Conservation (phyloP, 2,888 invertebrate genomes). For the Chaetogeoica ovagalla region DNA sequence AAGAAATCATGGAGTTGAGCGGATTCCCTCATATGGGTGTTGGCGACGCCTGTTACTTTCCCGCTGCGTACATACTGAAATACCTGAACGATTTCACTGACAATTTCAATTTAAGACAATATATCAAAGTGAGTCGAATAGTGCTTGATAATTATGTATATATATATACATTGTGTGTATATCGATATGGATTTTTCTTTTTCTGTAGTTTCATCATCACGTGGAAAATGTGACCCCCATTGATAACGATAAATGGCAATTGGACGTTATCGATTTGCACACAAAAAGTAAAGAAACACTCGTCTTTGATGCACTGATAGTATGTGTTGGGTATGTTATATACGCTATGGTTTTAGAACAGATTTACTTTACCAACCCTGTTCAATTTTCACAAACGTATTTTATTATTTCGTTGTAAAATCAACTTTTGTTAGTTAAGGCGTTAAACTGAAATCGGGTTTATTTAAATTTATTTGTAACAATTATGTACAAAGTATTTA, state of each 20-base stretch:
- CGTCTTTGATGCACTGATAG: constrained; percentile 68
- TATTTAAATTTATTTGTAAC: too few species aligned
- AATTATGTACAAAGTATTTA: too few species aligned
- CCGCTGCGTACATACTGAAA: constrained; percentile 68
- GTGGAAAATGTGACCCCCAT: constrained; percentile 56
- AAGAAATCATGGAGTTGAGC: constrained; percentile 90
- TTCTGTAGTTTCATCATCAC: constrained; percentile 56
- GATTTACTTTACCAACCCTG: neutral
- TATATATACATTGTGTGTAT: neutral
- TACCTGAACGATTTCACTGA: constrained; percentile 72
- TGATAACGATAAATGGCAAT: constrained; percentile 61
- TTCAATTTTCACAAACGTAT: neutral
- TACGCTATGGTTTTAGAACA: neutral
- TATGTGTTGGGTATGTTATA: constrained; percentile 68
- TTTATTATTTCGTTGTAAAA: neutral
- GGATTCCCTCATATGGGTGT: constrained; percentile 78
- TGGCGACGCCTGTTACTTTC: constrained; percentile 67
- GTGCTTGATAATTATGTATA: neutral
- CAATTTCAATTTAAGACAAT: constrained; percentile 66
- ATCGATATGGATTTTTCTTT: neutral
- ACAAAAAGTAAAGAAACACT: constrained; percentile 60
- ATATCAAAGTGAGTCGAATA: constrained; percentile 66
- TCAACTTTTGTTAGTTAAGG: too few species aligned
- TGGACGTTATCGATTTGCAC: constrained; percentile 62
- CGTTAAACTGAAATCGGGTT: too few species aligned